Evolutionary conservation across 1,140 invertebrate genomes (phyloP), one percentile per base, ranked within the genome.

Genomic region (Pentalonia nigronervosa): DNA sequence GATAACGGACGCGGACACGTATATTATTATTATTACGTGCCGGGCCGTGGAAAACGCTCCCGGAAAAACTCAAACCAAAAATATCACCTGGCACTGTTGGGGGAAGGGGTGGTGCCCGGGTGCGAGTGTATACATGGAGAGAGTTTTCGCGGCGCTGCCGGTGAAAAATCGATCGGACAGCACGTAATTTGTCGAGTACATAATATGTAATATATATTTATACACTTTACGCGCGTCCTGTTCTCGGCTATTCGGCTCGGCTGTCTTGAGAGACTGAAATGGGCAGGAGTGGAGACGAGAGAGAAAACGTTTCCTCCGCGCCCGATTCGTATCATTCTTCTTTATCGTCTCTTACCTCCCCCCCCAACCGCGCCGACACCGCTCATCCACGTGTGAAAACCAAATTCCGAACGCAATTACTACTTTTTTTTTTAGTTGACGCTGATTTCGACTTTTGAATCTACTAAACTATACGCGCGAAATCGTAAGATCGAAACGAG

Each of bases 1-100:
- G n/a, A 76, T 45, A 91, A 91, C n/a, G 76, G 47, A 53, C 76
- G 84, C 60, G 91, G 83, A 91, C n/a, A n/a, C n/a, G n/a, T n/a
- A n/a, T n/a, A n/a, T n/a, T 67, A 36, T 36, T 86, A 86, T 86
- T 45, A 30, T 47, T 25, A 17, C 45, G 45, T 47, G 45, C 45
- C 7, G 86, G 20, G 86, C 30, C 41, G 41, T 4, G 84, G 47
- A 30, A 48, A 17, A 88, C 30, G 45, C 86, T n/a, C n/a, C 30
- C n/a, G 87, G 87, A 89, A 89, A 89, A 89, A 89, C 48, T 89
- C 56, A 14, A 76, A n/a, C 60, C 17, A 76, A 56, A 53, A 89
- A 89, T 53, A 56, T 89, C 48, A 87, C 45, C 86, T 48, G 86
- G 4, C 30, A 17, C 7, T 11, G 30, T 45, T 2, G 36, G 9